A percentile compares a stretch with the other conserved stretches of the same genome.
Conservation (phyloP, 2,113 vertebrate species). For the Progne subis region DNA sequence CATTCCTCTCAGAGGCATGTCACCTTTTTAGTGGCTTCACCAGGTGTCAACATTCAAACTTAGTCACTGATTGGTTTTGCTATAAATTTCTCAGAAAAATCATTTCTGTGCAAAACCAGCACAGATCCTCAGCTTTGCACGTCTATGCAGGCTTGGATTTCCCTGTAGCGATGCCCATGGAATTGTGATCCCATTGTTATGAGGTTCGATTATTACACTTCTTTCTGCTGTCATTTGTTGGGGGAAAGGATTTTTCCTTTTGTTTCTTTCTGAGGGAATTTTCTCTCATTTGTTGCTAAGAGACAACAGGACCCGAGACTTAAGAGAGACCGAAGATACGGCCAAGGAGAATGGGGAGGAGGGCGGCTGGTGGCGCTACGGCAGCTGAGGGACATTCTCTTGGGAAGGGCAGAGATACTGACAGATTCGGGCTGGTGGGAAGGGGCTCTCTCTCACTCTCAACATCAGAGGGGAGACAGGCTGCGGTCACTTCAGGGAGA, state of each 20-base stretch:
- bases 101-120: too few relatives aligned
- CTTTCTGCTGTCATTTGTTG: not conserved
- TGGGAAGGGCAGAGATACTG: not conserved
- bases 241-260: not conserved
- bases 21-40: too few relatives aligned
- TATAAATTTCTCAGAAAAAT: too few relatives aligned
- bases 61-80: too few relatives aligned
- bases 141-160: not conserved
- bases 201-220: not conserved
- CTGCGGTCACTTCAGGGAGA: not conserved
- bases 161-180: too few relatives aligned
- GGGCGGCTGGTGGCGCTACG: not conserved
- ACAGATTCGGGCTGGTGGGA: not conserved
- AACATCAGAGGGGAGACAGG: not conserved
- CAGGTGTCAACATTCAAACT: too few relatives aligned
- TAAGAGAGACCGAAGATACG: not conserved
- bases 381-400: not conserved
- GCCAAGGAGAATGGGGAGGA: too few relatives aligned
- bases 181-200: rapidly evolving
- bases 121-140: not conserved
- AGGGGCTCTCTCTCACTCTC: not conserved
- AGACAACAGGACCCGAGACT: not conserved
- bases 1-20: too few relatives aligned
- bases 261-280: not conserved
- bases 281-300: not conserved